These are phyloP conservation scores for Serranochromis macrocephalus DNA, from an alignment of 2,113 vertebrate genomes.

Conservation along the genomic window DNA sequence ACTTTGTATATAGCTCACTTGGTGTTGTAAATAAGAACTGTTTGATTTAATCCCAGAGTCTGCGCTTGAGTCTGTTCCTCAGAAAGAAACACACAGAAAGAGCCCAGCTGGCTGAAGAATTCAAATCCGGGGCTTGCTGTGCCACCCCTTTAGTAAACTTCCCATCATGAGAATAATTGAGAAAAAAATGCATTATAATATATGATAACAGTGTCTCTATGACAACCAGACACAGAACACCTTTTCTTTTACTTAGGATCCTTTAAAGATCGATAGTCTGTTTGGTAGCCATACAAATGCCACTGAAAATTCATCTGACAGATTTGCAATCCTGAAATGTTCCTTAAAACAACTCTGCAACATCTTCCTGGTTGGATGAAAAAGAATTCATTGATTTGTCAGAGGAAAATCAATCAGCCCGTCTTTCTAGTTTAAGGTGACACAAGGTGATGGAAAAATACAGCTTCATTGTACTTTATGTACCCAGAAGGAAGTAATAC, in stretches of 20 bases:
- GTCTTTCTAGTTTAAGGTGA: slow-evolving; percentile 50
- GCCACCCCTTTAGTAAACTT: not conserved
- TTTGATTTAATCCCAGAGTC: not conserved
- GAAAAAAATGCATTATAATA: not conserved
- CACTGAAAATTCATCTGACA: not conserved
- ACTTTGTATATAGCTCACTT: not conserved
- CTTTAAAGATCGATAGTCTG: not conserved
- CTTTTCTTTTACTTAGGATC: not conserved
- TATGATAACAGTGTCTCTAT: not conserved
- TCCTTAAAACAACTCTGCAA: slow-evolving; percentile 15
- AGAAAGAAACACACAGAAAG: not conserved
- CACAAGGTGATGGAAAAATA: slow-evolving; percentile 34
- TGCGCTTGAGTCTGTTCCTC: fast-evolving
- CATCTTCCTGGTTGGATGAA: slow-evolving; percentile 1
- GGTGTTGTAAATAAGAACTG: not conserved
- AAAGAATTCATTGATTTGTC: slow-evolving; percentile 46
- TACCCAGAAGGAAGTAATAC: not conserved
- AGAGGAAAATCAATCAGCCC: slow-evolving; percentile 47
- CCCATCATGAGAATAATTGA: not conserved
- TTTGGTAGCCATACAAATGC: not conserved
- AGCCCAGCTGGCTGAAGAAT: fast-evolving
- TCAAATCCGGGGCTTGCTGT: not conserved
- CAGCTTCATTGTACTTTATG: not conserved
- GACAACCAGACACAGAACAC: not conserved
- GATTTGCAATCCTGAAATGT: slow-evolving; percentile 15